Evolutionary conservation across 2,888 invertebrate species (phyloP), one percentile per base, ranked within the genome.

Genomic region (Drosophila pegasa): DNA sequence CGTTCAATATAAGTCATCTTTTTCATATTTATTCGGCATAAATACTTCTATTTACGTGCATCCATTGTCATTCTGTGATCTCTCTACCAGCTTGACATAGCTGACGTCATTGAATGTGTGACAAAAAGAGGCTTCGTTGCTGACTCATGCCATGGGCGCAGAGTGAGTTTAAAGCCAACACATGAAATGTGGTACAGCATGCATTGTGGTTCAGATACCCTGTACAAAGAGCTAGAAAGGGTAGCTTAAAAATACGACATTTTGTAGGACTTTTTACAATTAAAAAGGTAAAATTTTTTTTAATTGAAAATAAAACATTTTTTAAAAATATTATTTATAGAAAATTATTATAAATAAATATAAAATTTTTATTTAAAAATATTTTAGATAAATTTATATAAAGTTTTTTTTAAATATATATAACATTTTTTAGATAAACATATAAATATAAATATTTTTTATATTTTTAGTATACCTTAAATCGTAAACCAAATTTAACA

Each of bases 21-120:
- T 51, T 52, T 61, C 35, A 57, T 63, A 59, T 57, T 54, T 37
- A 38, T 40, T 51, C 9, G 37, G 33, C 50, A 25, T 18, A 61
- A 57, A 72, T 45, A 58, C 22, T 31, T 12, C n/a, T 20, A 38
- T 20, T 16, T 29, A 18, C 43, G 14, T 20, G 50, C 51, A 16
- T 48, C 27, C 43, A 63, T 66, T 71, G 72, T 63, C 57, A 57
- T 41, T 56, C 52, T 45, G 50, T 29, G 56, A 60, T 60, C 62
- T 71, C 43, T 73, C 38, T 40, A 14, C n/a, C 27, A 40, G 54
- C 33, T 12, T 38, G 62, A 60, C 40, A 40, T 50, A 47, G 67
- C 33, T 77, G 56, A 77, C 74, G 60, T 74, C 76, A 76, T 48
- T 18, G 35, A 27, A 58, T 56, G 55, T 68, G 61, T 61, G 51